Evolutionary conservation across 1,140 invertebrate species (phyloP), one percentile per base, ranked within the genome.

Genomic region (Lepidurus packardi): DNA sequence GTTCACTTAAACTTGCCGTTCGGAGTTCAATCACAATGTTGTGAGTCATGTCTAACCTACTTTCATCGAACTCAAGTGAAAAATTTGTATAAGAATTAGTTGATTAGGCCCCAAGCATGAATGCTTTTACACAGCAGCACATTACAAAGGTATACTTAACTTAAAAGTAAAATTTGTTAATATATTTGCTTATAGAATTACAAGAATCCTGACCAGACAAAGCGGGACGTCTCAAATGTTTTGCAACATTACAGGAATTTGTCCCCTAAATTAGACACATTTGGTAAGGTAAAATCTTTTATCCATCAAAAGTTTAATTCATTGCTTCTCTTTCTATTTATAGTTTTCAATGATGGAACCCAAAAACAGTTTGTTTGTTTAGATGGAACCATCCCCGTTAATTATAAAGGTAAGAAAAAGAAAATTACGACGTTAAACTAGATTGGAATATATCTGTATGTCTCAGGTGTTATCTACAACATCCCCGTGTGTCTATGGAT

Each of bases 401-500:
- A 87, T 45, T 98, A 94, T 84, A 96, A 94, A 91, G 93, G 94
- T 89, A 85, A 84, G 79, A 81, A 79, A 43, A 74, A n/a, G 10
- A 73, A 75, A 43, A 13, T 21, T 10, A 9, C 65, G 34, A 24
- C 3, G 25, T 25, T 78, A n/a, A n/a, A 73, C 25, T 78, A 78
- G 79, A 44, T 43, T 81, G 10, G 41, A 75, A 73, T 47, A 34
- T 47, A 53, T 73, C 7, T 45, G 24, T 77, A n/a, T 82, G 83
- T 81, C 80, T 16, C 82, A 93, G 93, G 92, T 78, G 90, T 87
- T 76, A 89, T 86, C 21, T 99, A 99, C 86, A 96, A 99, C 86
- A 99, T 99, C 86, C 98, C 98, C 47, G 90, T 99, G 42, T 93
- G 92, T 84, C 92, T 99, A 82, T 99, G 95, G 94, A 83, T 99